A percentile compares a stretch with the other conserved stretches of the same genome.
phyloP scores from a whole-genome alignment of 2,797 vertebrate genomes.

The Oryzias sinensis region DNA sequence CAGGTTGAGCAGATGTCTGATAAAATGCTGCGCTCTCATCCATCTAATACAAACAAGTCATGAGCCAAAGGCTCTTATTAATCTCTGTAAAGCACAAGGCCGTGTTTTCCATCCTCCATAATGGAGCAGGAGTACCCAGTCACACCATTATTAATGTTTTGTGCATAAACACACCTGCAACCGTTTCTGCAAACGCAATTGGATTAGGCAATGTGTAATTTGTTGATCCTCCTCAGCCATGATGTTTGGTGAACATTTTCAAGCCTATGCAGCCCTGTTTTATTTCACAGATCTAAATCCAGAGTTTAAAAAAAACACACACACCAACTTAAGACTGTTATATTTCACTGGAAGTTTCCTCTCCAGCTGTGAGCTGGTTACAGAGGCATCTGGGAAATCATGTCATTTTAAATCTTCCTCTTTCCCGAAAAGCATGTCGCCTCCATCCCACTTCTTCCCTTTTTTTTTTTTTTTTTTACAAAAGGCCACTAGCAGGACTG shows the following conservation, averaged over 20 bases:
- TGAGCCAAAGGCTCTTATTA: constrained; percentile 57
- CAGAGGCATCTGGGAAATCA: constrained; percentile 57
- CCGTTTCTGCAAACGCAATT: constrained; percentile 25
- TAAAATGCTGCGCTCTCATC: constrained; percentile 59
- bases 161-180: constrained; percentile 23
- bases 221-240: constrained; percentile 21
- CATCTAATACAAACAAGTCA: constrained; percentile 46
- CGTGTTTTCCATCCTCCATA: constrained; percentile 36
- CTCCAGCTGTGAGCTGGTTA: constrained; percentile 43
- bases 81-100: constrained; percentile 46
- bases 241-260: constrained; percentile 37
- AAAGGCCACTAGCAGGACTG: constrained; percentile 52
- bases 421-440: constrained; percentile 51
- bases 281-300: constrained; percentile 21
- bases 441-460: constrained; percentile 40
- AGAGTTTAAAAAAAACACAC: constrained; percentile 7
- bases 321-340: constrained; percentile 34
- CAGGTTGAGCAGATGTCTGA: constrained; percentile 63
- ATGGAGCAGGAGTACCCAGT: constrained; percentile 31
- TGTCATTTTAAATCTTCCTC: constrained; percentile 60
- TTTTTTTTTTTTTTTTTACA: constrained; percentile 26
- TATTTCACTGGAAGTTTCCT: constrained; percentile 50
- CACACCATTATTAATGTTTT: constrained; percentile 4
- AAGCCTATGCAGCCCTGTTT: constrained; percentile 31
- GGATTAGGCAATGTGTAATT: constrained; percentile 29